Conservation (phyloP, 1,140 invertebrate species). For the Cotesia typhae region DNA sequence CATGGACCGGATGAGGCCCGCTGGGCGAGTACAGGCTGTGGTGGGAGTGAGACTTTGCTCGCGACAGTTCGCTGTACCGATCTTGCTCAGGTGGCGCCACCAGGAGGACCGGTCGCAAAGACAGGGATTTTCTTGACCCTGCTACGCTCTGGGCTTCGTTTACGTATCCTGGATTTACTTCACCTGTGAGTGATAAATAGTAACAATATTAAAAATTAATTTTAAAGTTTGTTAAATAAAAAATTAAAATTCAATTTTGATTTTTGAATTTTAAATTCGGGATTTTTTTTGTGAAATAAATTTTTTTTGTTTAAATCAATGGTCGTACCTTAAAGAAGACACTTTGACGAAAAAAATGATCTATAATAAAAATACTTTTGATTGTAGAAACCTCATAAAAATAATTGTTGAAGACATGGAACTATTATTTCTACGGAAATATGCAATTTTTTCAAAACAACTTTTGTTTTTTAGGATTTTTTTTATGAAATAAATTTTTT, state of each 20-base stretch:
- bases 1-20: slow-evolving; percentile 59
- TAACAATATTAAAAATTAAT: neutral
- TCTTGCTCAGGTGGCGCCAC: slow-evolving; percentile 74
- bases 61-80: slow-evolving; percentile 62
- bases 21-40: slow-evolving; percentile 61
- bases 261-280: no score
- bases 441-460: no score
- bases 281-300: no score
- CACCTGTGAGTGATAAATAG: slow-evolving; percentile 70
- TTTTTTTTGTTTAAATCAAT: no score
- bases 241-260: no score
- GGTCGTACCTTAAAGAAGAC: no score
- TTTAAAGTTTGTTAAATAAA: no score
- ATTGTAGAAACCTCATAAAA: no score
- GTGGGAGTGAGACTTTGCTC: slow-evolving; percentile 64
- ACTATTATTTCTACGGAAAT: neutral
- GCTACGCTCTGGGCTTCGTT: slow-evolving; percentile 81
- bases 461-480: no score
- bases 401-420: neutral
- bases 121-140: slow-evolving; percentile 84
- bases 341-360: no score
- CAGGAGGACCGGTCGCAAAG: slow-evolving; percentile 84
- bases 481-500: no score
- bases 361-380: no score
- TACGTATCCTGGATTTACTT: slow-evolving; percentile 86